A percentile compares a stretch with the other conserved stretches of the same genome.
phyloP scores from a whole-genome alignment of 1,140 invertebrate species.

The Drosophila punjabiensis region DNA sequence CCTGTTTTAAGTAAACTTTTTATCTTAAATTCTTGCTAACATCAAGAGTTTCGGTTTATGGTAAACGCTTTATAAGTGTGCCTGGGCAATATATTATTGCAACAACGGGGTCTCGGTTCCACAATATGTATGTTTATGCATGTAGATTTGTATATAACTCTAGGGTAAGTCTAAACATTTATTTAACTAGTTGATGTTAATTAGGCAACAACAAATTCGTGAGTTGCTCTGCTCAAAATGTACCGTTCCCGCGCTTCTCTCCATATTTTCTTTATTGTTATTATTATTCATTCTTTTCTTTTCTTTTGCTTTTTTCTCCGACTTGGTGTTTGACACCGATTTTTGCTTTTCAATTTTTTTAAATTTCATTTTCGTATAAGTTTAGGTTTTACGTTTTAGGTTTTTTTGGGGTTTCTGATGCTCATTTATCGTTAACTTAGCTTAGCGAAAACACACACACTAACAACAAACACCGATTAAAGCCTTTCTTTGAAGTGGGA shows the following conservation, averaged over 20 bases:
- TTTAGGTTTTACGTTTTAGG: conserved; percentile 18
- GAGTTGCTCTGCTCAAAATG: conserved; percentile 49
- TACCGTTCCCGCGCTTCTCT: conserved; percentile 11
- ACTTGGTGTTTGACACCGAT: conserved; percentile 76
- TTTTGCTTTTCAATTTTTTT: conserved; percentile 79
- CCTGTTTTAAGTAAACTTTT: conserved; percentile 19
- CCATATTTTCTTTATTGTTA: conserved; percentile 12
- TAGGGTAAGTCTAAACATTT: conserved; percentile 76
- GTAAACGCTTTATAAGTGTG: conserved; percentile 48
- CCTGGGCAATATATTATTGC: conserved; percentile 54
- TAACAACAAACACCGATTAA: conserved; percentile 73
- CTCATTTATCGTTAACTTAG: conserved; percentile 47
- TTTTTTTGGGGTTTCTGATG: conserved; percentile 6
- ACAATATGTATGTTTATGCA: conserved; percentile 28
- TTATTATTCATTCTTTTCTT: conserved; percentile 14
- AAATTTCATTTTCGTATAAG: conserved; percentile 64
- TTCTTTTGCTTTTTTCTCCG: neutral
- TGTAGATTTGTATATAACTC: conserved; percentile 50
- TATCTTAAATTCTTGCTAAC: conserved; percentile 55
- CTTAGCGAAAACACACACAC: conserved; percentile 57
- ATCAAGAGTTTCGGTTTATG: conserved; percentile 57
- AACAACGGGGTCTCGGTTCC: conserved; percentile 57
- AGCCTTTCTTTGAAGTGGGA: conserved; percentile 39
- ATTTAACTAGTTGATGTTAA: conserved; percentile 69
- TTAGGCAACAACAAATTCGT: conserved; percentile 79